Evolutionary conservation across 2,113 vertebrate genomes (phyloP), one percentile per base, ranked within the genome.

Genomic region (Datnioides undecimradiatus): DNA sequence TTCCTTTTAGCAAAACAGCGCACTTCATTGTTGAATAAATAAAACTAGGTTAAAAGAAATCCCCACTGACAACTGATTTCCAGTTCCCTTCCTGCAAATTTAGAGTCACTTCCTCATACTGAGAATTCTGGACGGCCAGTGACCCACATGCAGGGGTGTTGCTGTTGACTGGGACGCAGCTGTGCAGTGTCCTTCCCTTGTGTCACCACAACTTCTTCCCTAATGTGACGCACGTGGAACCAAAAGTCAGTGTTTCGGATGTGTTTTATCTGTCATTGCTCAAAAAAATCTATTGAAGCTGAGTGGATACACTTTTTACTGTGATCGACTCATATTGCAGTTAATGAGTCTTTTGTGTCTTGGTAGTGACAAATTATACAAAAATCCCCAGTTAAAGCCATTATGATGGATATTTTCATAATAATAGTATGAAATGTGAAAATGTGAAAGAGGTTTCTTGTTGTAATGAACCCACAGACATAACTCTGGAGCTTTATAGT

Each of bases 51-150:
- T 67, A 4, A 43, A 72, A 89, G 77, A 91, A 92, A 90, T 85
- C 76, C 85, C 88, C 88, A 87, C 72, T 91, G 84, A 90, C 79
- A 76, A 76, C 25, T 54, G n/a, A 43, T 88, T 86, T 88, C 83
- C 86, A 89, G 86, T 90, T 90, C 85, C 79, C 77, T 82, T 85
- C 55, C 68, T 2, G n/a, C 49, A 71, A 46, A 67, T 76, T 52
- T 41, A 70, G 71, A 77, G 45, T 63, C 62, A 87, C 86, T 93
- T 91, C 90, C 90, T 84, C 70, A 80, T 84, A 25, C 41, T 23
- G 19, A 7, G 9, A 9, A 58, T 36, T 74, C 19, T 8, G 23
- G 54, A 49, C 40, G 31, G 25, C 43, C n/a, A 17, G 5, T 55
- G 74, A 79, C n/a, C 64, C 19, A 19, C 14, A 27, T 41, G 31